Base-by-base conservation (phyloP, 2,888 invertebrate genomes). In the Cartodere bifasciata region DNA sequence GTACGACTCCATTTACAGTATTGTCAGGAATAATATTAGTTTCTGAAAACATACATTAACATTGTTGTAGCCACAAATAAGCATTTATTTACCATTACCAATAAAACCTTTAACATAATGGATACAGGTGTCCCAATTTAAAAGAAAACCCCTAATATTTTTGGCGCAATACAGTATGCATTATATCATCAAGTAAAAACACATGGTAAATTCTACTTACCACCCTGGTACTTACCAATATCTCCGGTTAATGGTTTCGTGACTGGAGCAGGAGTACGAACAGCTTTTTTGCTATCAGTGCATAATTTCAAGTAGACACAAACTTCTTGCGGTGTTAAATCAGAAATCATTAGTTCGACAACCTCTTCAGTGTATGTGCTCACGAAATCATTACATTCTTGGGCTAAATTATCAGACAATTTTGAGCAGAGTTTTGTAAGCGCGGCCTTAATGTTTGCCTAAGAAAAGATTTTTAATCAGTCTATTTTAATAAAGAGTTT, bases 241-340 rank as follows among this genome's bases (percentile, higher is more conserved):
- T 33, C 23, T 20, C 33, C 33, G n/a, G 17, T 20, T 16, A 34
- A 34, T 15, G 22, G 27, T 13, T 7, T 23, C 6, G 32, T 35
- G 16, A 37, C 35, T 9, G 16, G 16, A 10, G 10, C 28, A 46
- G 39, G 29, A 15, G 23, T 20, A 23, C 35, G 17, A 47, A 58
- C 40, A 58, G 49, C 15, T 54, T 69, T 52, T 50, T 60, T 46
- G 28, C 62, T 50, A 44, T 70, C 66, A 24, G 68, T 59, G 52
- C 88, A 90, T 7, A 86, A 60, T 48, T 81, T 76, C 34, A 88
- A 58, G 45, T 72, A 78, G 1, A 73, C 73, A 50, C 90, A 90
- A 22, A 87, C 72, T 61, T 87, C 79, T 45, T 75, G 66, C 1
- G 81, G 72, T 29, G 70, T 68, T 45, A 87, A 69, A 49, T 88